Percentiles rank a stretch among this genome's conserved stretches.
These are phyloP conservation scores for Cyclophora punctaria DNA, from an alignment of 2,888 invertebrate species.

Conservation along the genomic window DNA sequence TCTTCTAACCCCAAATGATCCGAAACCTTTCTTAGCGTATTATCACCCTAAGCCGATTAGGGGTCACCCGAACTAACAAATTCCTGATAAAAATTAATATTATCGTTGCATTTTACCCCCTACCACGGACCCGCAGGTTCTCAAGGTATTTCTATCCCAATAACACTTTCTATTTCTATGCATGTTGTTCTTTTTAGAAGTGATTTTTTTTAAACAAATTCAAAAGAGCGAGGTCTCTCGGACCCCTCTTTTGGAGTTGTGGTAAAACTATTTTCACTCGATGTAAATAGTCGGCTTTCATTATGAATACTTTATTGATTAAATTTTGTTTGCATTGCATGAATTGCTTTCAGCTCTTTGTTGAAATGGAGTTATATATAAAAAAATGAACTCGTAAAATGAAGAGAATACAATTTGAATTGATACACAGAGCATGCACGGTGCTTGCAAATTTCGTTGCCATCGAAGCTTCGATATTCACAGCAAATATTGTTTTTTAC, in stretches of 20 bases:
- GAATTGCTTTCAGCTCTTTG: constrained; percentile 32
- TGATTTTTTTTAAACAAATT: background rate
- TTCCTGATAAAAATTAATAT: constrained; percentile 69
- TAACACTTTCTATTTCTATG: constrained; percentile 66
- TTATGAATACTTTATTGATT: constrained; percentile 24
- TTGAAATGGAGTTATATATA: background rate
- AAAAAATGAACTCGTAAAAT: constrained; percentile 7
- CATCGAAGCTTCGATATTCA: constrained; percentile 37
- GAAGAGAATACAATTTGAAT: constrained; percentile 25
- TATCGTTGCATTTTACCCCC: constrained; percentile 71
- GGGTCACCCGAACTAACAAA: constrained; percentile 59
- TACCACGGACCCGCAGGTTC: constrained; percentile 75
- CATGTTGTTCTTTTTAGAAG: constrained; percentile 45
- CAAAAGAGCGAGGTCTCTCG: background rate
- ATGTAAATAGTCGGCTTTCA: constrained; percentile 52
- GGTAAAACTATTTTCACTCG: constrained; percentile 29
- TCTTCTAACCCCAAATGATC: constrained; percentile 49
- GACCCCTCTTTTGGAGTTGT: constrained; percentile 2
- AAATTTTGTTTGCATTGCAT: constrained; percentile 40
- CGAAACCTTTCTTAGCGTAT: constrained; percentile 48
- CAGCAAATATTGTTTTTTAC: constrained; percentile 32
- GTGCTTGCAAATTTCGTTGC: constrained; percentile 40
- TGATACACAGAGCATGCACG: constrained; percentile 39
- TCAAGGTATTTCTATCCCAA: constrained; percentile 75
- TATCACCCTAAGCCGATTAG: constrained; percentile 41